These are phyloP conservation scores for Macaca nemestrina DNA, from an alignment of 2,113 vertebrate genomes.

Conservation along the genomic window DNA sequence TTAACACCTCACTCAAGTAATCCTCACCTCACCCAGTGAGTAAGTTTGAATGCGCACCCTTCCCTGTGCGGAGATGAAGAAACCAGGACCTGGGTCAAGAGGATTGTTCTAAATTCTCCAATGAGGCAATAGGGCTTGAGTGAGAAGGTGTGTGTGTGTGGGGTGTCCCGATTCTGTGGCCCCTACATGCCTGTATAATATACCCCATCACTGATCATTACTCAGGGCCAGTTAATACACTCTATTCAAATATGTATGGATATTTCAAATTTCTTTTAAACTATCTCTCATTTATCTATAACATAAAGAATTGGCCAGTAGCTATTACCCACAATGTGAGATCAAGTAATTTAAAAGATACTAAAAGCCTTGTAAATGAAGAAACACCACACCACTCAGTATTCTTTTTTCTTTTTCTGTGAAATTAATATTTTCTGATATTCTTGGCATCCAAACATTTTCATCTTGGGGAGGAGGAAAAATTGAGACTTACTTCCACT, in stretches of 20 bases:
- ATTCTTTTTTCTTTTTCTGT: not conserved
- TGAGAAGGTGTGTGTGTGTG: not conserved
- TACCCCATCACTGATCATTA: not conserved
- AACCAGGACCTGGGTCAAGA: not conserved
- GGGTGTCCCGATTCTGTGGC: not conserved
- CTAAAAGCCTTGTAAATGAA: not conserved
- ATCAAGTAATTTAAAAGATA: not conserved
- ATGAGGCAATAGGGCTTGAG: not conserved
- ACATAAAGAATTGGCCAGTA: not conserved
- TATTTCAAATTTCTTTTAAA: not conserved
- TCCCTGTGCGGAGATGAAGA: conserved; percentile 12
- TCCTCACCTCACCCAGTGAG: conserved; percentile 62
- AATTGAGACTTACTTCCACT: not conserved
- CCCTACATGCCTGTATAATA: not conserved
- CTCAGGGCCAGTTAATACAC: not conserved
- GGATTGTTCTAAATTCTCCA: not conserved
- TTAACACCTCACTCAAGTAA: conserved; percentile 59
- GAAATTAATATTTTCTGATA: not conserved
- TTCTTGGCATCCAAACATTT: not conserved
- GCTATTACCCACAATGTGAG: not conserved
- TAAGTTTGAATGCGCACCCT: conserved; percentile 38
- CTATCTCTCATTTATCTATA: not conserved
- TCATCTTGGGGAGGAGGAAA: not conserved
- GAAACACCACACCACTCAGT: not conserved
- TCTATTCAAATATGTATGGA: not conserved